Evolutionary conservation across 2,797 vertebrate species (phyloP).

Genomic region (Melopsittacus undulatus): DNA sequence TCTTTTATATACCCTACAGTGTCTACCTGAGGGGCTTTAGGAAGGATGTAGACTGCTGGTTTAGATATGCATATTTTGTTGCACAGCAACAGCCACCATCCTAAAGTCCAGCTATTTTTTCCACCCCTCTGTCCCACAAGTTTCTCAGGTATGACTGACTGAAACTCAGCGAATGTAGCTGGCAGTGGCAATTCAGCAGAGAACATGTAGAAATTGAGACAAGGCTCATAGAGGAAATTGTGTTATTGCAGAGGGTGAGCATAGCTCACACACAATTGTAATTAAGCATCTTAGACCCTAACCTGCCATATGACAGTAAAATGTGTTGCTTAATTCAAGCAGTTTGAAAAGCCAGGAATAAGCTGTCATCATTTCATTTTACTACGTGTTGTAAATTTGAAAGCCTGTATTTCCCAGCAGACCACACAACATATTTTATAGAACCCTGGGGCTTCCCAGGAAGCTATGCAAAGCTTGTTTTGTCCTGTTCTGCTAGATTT

Average conservation of each 20-base stretch:
- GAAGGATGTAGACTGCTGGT: not conserved
- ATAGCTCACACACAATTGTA: not conserved
- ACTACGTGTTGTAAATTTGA: not conserved
- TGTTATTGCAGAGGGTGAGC: not conserved
- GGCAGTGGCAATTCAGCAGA: not conserved
- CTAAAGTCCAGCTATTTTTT: not conserved
- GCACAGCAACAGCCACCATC: not conserved
- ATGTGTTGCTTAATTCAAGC: not conserved
- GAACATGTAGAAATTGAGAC: not conserved
- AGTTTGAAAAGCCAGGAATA: slow-evolving; percentile 1
- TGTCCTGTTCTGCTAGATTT: not conserved
- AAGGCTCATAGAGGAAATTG: not conserved
- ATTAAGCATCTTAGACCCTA: not conserved
- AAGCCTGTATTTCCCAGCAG: not conserved
- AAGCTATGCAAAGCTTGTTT: not conserved
- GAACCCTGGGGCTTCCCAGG: not conserved
- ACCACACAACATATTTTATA: not conserved
- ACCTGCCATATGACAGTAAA: not conserved
- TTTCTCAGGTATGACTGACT: not conserved
- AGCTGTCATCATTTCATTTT: not conserved
- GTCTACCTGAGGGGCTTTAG: not conserved
- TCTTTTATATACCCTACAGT: not conserved
- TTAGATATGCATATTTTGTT: not conserved
- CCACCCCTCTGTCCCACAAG: not conserved
- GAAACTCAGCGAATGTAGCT: not conserved